Percentiles rank a stretch among this genome's conserved stretches.
phyloP scores from a whole-genome alignment of 1,140 invertebrate genomes.

The Coptotermes formosanus region DNA sequence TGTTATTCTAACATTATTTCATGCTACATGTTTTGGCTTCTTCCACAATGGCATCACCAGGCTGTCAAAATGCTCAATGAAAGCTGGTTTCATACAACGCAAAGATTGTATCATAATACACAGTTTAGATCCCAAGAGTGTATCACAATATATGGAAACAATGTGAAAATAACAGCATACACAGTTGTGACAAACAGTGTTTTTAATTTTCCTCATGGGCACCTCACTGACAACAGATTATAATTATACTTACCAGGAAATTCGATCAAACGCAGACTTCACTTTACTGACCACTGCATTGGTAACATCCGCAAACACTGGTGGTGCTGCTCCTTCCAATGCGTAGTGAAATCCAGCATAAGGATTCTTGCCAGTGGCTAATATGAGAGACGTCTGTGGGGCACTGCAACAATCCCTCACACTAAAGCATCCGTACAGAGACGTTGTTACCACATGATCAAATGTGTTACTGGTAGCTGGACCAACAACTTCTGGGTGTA shows the following conservation, averaged over 20 bases:
- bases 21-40: no score
- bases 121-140: no score
- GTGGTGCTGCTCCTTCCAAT: constrained; percentile 76
- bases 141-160: no score
- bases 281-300: constrained; percentile 86
- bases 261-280: constrained; percentile 68
- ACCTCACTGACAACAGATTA: no score
- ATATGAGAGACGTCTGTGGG: constrained; percentile 72
- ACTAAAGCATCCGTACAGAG: constrained; percentile 74
- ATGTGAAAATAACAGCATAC: neutral
- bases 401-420: constrained; percentile 68
- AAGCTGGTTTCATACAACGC: no score
- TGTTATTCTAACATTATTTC: no score
- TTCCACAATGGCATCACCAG: no score
- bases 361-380: constrained; percentile 78
- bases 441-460: constrained; percentile 82
- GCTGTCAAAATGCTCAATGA: no score
- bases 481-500: constrained; percentile 77
- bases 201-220: no score
- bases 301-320: constrained; percentile 79
- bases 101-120: no score
- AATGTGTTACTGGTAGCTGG: constrained; percentile 74
- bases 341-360: constrained; percentile 88
- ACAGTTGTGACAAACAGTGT: no score
- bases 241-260: constrained; percentile 69